A percentile compares a stretch with the other conserved stretches of the same genome.
Conservation (phyloP, 2,888 invertebrate genomes). For the Platerodrilus igneus region DNA sequence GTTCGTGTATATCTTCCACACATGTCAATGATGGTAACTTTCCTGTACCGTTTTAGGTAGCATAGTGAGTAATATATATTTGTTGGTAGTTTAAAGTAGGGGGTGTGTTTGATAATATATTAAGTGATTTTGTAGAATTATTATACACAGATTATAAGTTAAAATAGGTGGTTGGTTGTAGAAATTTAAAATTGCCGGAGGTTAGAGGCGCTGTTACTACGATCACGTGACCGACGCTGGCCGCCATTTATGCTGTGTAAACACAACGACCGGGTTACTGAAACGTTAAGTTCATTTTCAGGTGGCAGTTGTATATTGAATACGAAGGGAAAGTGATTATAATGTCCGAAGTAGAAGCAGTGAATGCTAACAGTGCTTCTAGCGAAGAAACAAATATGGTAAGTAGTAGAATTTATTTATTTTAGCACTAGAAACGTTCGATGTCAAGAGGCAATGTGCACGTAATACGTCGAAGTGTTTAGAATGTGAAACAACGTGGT, state of each 20-base stretch:
- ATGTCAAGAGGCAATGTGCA: conserved; percentile 42
- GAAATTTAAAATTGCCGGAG: conserved; percentile 36
- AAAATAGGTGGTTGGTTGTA: no score
- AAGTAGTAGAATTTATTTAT: no score
- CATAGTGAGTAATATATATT: no score
- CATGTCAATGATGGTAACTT: no score
- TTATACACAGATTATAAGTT: no score
- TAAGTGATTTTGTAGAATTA: no score
- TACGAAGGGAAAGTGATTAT: conserved; percentile 36
- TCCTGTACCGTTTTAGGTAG: no score
- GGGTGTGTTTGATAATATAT: no score
- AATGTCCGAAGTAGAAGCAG: conserved; percentile 48
- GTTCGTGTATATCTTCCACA: no score
- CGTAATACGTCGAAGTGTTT: conserved; percentile 41
- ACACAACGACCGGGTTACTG: conserved; percentile 55
- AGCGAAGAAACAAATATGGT: conserved; percentile 47
- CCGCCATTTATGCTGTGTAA: conserved; percentile 60
- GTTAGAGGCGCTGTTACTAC: conserved; percentile 35
- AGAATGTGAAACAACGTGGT: conserved; percentile 41
- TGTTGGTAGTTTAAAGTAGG: no score
- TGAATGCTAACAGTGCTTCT: conserved; percentile 43
- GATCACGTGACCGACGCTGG: conserved; percentile 59
- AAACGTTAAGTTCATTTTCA: conserved; percentile 44
- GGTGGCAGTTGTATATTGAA: conserved; percentile 42
- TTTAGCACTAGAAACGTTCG: no score